Conservation (phyloP, 2,888 invertebrate genomes). For the Anagyrus pseudococci region DNA sequence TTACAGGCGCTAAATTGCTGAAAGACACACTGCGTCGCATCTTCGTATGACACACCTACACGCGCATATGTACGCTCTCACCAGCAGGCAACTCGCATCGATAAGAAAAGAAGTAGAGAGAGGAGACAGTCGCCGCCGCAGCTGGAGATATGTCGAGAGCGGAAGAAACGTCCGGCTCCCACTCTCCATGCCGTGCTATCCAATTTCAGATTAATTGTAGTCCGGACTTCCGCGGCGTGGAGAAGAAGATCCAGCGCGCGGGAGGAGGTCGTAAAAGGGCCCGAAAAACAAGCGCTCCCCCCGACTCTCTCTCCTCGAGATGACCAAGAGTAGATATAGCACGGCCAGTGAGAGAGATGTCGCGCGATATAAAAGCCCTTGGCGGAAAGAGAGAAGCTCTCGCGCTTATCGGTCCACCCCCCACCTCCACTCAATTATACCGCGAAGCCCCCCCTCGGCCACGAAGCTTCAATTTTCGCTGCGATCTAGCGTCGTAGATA, state of each 20-base stretch:
- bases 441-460: slow-evolving; percentile 22
- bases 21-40: no score
- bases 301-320: background rate
- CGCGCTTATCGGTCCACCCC: no score
- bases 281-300: slow-evolving; percentile 23
- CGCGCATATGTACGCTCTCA: no score
- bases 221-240: slow-evolving; percentile 43
- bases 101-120: background rate
- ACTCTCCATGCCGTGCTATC: slow-evolving; percentile 43
- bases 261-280: slow-evolving; percentile 21
- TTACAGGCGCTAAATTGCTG: no score
- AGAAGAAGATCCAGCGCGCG: slow-evolving; percentile 8
- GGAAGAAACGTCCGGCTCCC: background rate
- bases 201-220: slow-evolving; percentile 58
- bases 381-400: no score
- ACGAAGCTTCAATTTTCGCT: background rate
- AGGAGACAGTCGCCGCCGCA: no score
- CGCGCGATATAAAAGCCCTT: slow-evolving; percentile 15
- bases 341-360: slow-evolving; percentile 4
- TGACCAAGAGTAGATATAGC: background rate
- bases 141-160: background rate
- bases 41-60: no score
- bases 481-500: no score
- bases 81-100: slow-evolving; percentile 1
- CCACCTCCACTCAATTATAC: slow-evolving; percentile 29